Conservation (phyloP, 1,140 invertebrate species). For the Bombyx mandarina region DNA sequence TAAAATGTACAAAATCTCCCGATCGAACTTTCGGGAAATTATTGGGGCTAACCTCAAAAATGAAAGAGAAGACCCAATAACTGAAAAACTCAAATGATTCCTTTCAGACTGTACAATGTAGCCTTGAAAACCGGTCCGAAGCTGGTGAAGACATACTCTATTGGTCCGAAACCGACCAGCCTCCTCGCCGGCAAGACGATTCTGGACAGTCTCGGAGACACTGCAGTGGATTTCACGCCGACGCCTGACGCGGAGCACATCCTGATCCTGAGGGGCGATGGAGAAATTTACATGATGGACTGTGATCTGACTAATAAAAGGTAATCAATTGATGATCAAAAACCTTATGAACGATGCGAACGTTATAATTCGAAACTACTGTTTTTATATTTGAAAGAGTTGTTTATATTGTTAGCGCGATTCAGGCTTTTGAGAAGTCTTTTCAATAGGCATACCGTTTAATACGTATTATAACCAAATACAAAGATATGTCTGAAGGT, state of each 20-base stretch:
- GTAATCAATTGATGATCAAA: constrained; percentile 28
- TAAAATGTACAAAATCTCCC: too few relatives aligned
- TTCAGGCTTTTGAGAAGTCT: too few relatives aligned
- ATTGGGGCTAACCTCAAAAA: too few relatives aligned
- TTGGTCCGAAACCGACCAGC: constrained; percentile 71
- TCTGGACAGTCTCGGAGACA: constrained; percentile 81
- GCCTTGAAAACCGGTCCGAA: constrained; percentile 42
- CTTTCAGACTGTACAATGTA: constrained; percentile 70
- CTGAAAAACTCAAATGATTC: neutral
- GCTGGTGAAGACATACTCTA: constrained; percentile 71
- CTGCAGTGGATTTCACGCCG: constrained; percentile 88
- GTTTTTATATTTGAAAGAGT: neutral
- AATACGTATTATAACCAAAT: too few relatives aligned
- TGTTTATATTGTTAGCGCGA: neutral
- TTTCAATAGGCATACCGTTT: too few relatives aligned
- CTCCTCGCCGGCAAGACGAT: constrained; percentile 68
- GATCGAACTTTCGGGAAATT: too few relatives aligned
- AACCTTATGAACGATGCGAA: neutral
- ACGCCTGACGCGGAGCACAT: constrained; percentile 79
- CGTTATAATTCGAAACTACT: neutral
- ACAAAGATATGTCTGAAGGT: too few relatives aligned
- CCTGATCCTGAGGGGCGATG: constrained; percentile 86
- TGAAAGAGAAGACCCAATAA: neutral
- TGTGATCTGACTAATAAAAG: constrained; percentile 72
- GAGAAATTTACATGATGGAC: constrained; percentile 79